Evolutionary conservation across 2,888 invertebrate genomes (phyloP).

Genomic region (Cerceris ruficornis): DNA sequence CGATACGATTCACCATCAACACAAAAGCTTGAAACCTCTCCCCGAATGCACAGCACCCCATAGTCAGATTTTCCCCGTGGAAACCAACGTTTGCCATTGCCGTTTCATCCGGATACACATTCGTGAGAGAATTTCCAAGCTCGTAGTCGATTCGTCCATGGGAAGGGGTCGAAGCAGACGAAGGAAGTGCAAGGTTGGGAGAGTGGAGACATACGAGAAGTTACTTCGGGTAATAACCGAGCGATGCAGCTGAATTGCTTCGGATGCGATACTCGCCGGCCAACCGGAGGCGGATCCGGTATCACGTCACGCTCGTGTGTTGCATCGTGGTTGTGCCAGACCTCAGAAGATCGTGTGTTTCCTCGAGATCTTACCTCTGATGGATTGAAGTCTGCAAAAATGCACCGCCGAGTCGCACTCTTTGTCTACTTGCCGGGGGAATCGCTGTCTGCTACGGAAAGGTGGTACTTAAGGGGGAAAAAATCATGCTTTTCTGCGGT

Average conservation of each 20-base stretch:
- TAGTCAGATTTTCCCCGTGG: too few relatives aligned
- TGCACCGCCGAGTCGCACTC: not conserved
- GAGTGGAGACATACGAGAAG: constrained; percentile 59
- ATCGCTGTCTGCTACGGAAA: too few relatives aligned
- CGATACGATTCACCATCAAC: not conserved
- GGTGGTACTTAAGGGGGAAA: too few relatives aligned
- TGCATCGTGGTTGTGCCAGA: not conserved
- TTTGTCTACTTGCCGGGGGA: too few relatives aligned
- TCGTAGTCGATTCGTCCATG: too few relatives aligned
- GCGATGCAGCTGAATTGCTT: constrained; percentile 62
- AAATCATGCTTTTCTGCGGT: too few relatives aligned
- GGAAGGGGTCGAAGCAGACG: too few relatives aligned
- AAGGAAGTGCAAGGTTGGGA: too few relatives aligned
- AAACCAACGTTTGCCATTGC: not conserved
- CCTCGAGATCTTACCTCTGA: not conserved
- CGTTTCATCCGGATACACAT: not conserved
- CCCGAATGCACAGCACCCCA: not conserved
- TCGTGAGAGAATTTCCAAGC: too few relatives aligned
- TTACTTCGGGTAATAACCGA: constrained; percentile 63
- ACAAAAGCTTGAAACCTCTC: constrained; percentile 23
- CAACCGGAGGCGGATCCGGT: constrained; percentile 70
- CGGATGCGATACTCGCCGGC: constrained; percentile 57
- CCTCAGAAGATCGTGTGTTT: not conserved
- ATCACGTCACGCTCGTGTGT: constrained; percentile 66
- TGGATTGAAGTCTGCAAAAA: not conserved